Conservation (phyloP, 2,113 vertebrate species). For the Chrysemys picta region DNA sequence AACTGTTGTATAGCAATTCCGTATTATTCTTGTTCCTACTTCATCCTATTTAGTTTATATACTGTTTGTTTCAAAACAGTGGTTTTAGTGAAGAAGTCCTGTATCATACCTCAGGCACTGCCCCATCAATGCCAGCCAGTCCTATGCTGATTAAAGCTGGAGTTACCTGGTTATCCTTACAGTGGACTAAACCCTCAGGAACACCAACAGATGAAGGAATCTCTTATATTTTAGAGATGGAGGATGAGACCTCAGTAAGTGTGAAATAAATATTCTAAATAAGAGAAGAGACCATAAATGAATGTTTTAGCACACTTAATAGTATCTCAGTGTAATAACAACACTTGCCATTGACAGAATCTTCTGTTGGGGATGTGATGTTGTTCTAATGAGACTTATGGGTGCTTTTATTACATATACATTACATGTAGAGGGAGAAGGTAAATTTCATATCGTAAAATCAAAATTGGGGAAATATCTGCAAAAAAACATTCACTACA, state of each 20-base stretch:
- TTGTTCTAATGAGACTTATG: background rate
- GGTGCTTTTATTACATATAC: background rate
- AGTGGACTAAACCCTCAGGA: slow-evolving; percentile 92
- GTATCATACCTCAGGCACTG: slow-evolving; percentile 97
- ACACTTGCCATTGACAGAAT: background rate
- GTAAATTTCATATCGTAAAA: background rate
- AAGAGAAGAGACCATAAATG: background rate
- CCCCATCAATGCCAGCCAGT: slow-evolving; percentile 90
- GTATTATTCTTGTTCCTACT: background rate
- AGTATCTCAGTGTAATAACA: background rate
- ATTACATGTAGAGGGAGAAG: background rate
- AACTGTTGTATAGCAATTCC: slow-evolving; percentile 11
- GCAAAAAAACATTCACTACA: background rate
- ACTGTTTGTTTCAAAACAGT: slow-evolving; percentile 81
- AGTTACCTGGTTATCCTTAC: slow-evolving; percentile 92
- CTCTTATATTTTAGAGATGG: slow-evolving; percentile 96
- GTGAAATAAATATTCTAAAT: slow-evolving; percentile 63
- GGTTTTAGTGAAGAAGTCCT: slow-evolving; percentile 95
- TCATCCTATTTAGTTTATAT: slow-evolving; percentile 59
- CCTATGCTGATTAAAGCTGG: slow-evolving; percentile 90
- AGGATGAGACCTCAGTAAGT: slow-evolving; percentile 95
- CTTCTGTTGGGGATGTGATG: background rate
- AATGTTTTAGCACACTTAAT: background rate
- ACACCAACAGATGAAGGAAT: slow-evolving; percentile 96
- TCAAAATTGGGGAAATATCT: background rate